Base-by-base conservation (phyloP, 2,888 invertebrate species). In the Prostheceraeus crozeri region DNA sequence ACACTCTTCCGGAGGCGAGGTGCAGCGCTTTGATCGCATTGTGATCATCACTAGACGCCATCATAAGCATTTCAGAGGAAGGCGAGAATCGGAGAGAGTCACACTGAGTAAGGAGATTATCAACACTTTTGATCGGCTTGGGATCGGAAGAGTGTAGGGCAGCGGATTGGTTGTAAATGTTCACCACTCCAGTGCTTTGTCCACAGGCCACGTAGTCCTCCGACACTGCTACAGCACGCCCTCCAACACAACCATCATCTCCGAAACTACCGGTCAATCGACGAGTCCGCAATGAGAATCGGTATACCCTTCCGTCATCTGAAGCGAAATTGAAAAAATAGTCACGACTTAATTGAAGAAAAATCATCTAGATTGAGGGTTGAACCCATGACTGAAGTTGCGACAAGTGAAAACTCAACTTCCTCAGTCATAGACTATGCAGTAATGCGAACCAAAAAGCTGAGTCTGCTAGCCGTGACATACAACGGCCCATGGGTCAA, bases 111-210 rank as follows among this genome's bases (percentile, higher is more conserved):
- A 83, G 84, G 62, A 94, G 80, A 77, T 93, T 89, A 68, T 84
- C 79, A 35, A 91, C 78, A 1, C 82, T 81, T 78, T 89, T 90
- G 28, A 82, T 70, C 1, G 80, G 81, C 51, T 67, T 69, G 0
- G 80, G 79, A 21, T 55, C 33, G 6, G 21, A 6, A 11, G 23
- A 10, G 2, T 55, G 51, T 21, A 25, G 23, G 66, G 60, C 0
- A 74, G 80, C 80, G 2, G 82, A 79, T 10, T 82, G 81, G 60
- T 86, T 83, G 73, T 94, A 94, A 2, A 94, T 73, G 77, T 93
- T 94, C 0, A 93, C 90, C 28, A 89, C 85, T 30, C 94, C 94
- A 69, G 88, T 86, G 57, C 82, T 81, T 52, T 88, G 90, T 16
- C 77, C 76, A 64, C 19, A 64, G 16, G 14, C 14, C 6, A 57